Conservation (phyloP, 2,888 invertebrate species). For the Temnothorax ravouxi region DNA sequence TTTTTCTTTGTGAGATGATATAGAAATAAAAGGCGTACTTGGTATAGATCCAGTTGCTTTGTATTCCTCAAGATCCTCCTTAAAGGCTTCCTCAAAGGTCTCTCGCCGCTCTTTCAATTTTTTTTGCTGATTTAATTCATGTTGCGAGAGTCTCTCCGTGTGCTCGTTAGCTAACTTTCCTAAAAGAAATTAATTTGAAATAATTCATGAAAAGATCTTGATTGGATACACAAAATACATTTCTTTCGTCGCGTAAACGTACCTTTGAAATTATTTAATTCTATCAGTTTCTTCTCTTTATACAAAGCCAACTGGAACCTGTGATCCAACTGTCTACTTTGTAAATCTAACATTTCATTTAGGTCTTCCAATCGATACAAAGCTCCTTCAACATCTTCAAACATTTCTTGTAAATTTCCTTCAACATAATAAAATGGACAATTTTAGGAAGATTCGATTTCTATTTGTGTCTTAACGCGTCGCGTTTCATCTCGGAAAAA, state of each 20-base stretch:
- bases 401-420: constrained; percentile 88
- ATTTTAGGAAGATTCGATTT: constrained; percentile 3
- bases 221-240: constrained; percentile 15
- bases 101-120: constrained; percentile 90
- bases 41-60: constrained; percentile 89
- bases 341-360: constrained; percentile 90
- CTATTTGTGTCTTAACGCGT: neutral
- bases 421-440: neutral
- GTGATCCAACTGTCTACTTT: constrained; percentile 91
- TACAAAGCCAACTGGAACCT: constrained; percentile 91
- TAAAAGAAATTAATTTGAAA: constrained; percentile 78
- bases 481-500: neutral
- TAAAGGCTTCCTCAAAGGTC: constrained; percentile 91
- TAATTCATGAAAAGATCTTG: neutral
- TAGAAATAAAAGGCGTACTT: constrained; percentile 85
- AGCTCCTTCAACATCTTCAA: constrained; percentile 90
- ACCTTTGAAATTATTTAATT: constrained; percentile 88
- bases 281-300: constrained; percentile 90
- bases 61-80: constrained; percentile 89
- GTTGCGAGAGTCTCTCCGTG: constrained; percentile 87
- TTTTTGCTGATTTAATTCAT: constrained; percentile 88
- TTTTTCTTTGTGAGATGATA: neutral
- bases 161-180: constrained; percentile 88
- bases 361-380: constrained; percentile 90
- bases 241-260: constrained; percentile 66